A percentile compares a stretch with the other conserved stretches of the same genome.
Conservation (phyloP, 1,140 invertebrate genomes). For the Zaprionus ornatus region DNA sequence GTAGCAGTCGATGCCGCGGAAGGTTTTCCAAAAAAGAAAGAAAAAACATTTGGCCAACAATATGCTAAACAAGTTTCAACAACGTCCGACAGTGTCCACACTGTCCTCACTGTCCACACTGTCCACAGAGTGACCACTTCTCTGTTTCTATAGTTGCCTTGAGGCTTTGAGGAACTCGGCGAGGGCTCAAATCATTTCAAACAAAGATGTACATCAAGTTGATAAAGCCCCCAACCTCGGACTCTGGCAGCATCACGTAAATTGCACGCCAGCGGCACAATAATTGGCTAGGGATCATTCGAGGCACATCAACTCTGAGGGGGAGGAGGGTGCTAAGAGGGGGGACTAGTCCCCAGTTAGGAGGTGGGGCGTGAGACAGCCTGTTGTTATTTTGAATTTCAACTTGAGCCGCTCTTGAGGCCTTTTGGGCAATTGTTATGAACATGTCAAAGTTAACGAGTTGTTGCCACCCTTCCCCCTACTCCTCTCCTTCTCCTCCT, state of each 20-base stretch:
- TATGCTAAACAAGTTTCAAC: constrained; percentile 76
- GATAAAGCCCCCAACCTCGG: constrained; percentile 36
- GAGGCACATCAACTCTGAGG: not conserved
- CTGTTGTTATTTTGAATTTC: not conserved
- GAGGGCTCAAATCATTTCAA: constrained; percentile 64
- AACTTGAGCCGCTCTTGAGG: not conserved
- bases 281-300: constrained; percentile 56
- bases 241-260: constrained; percentile 57
- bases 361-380: not conserved
- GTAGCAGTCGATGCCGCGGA: constrained; percentile 57
- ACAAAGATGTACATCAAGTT: constrained; percentile 72
- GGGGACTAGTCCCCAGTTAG: no score
- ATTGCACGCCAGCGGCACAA: constrained; percentile 64
- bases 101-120: constrained; percentile 4
- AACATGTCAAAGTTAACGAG: constrained; percentile 80
- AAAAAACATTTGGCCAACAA: constrained; percentile 65
- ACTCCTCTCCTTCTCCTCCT: not conserved
- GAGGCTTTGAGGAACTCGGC: constrained; percentile 31
- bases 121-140: constrained; percentile 36
- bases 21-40: constrained; percentile 32
- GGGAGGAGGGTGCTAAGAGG: not conserved
- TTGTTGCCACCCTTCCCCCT: constrained; percentile 4
- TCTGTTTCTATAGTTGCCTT: constrained; percentile 76
- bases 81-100: constrained; percentile 8
- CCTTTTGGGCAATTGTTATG: constrained; percentile 76